Evolutionary conservation across 2,113 vertebrate species (phyloP), one percentile per base, ranked within the genome.

Genomic region (Lutjanus erythropterus): DNA sequence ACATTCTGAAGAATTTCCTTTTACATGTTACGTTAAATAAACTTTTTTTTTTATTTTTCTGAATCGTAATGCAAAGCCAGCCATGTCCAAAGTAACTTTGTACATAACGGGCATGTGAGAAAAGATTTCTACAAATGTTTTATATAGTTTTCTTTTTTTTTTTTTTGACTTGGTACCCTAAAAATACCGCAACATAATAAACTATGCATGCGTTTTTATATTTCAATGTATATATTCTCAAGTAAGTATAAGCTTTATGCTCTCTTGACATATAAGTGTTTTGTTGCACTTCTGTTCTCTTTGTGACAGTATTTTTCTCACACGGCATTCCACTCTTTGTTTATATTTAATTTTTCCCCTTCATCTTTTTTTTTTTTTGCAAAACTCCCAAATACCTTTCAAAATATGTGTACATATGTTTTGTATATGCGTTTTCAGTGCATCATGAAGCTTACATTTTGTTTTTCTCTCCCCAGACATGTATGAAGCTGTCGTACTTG

Each of bases 141-240:
- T 88, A 78, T 87, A 88, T 83, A 75, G 49, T 85, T 79, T 83
- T 68, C 84, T 85, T 68, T 86, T 75, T 76, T 85, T 81, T 67
- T 85, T 85, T 68, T 86, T 75, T 78, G 93, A 95, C 93, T 93
- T 95, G 93, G 93, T 94, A 94, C 91, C 83, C 85, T 85, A 79
- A 87, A 91, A 92, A 93, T 95, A 95, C 93, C 83, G 90, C 88
- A 91, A 94, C 81, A 89, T 86, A 88, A 86, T 90, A 94, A 96
- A 93, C 95, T 97, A 96, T 97, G 97, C 96, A 97, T 97, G 96
- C 94, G 87, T 86, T 94, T 95, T 95, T 96, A 91, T 94, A 95
- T 93, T 93, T 93, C 94, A 91, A 88, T 97, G 95, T 96, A 94
- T 93, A 94, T 93, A 91, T 95, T 94, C 91, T 95, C 90, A 60